These are phyloP conservation scores for Grapholita molesta DNA, from an alignment of 1,140 invertebrate species.

Conservation along the genomic window DNA sequence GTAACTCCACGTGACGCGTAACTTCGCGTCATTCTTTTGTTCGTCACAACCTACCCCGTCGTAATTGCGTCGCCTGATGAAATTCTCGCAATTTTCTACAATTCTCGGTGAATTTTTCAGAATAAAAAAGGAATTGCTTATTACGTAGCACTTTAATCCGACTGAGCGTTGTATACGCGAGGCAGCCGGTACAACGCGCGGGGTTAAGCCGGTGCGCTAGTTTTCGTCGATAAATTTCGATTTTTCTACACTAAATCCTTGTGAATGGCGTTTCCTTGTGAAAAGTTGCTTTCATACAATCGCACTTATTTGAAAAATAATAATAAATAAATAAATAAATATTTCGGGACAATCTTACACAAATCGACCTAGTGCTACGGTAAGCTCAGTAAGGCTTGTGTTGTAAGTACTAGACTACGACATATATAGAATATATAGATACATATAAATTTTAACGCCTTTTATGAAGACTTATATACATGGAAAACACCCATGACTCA, in stretches of 20 bases:
- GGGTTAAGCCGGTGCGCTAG: neutral
- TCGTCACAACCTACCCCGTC: neutral
- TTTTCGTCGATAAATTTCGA: neutral
- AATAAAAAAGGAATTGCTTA: slow-evolving; percentile 13
- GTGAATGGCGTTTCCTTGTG: neutral
- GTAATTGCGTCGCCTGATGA: slow-evolving; percentile 16
- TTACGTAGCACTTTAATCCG: slow-evolving; percentile 14
- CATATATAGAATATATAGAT: too few relatives aligned
- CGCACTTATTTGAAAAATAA: too few relatives aligned
- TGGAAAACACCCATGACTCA: too few relatives aligned
- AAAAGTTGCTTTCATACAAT: too few relatives aligned
- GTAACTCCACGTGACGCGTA: neutral
- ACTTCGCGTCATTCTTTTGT: slow-evolving; percentile 9
- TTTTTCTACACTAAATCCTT: neutral
- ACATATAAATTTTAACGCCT: too few relatives aligned
- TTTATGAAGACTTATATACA: too few relatives aligned
- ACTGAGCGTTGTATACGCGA: neutral
- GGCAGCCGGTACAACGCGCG: neutral
- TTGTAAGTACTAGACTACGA: too few relatives aligned
- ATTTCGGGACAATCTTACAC: too few relatives aligned
- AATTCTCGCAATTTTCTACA: slow-evolving; percentile 12
- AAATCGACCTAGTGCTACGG: too few relatives aligned
- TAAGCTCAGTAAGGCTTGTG: too few relatives aligned
- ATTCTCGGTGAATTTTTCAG: slow-evolving; percentile 2
- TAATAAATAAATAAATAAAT: too few relatives aligned